Percentiles rank a stretch among this genome's conserved stretches.
Evolutionary conservation across 1,140 invertebrate genomes (phyloP).

Genomic region (Ips nitidus): DNA sequence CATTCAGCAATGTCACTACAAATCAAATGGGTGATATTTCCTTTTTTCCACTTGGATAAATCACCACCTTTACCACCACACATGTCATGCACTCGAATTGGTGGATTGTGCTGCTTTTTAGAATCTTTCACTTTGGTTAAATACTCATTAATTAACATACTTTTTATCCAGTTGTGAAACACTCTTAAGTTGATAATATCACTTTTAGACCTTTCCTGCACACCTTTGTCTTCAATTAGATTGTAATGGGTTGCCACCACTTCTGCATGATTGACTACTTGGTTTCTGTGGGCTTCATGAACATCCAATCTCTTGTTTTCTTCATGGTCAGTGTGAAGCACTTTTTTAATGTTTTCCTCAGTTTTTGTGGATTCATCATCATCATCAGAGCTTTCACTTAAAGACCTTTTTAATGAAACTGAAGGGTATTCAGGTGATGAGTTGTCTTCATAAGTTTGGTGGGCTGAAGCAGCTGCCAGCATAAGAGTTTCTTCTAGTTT

Average conservation of each 20-base stretch:
- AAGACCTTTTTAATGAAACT: not conserved
- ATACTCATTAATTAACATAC: slow-evolving; percentile 84
- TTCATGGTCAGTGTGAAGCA: not conserved
- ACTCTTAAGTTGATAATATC: slow-evolving; percentile 92
- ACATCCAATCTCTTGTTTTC: not conserved
- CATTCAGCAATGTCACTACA: slow-evolving; percentile 93
- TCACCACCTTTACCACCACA: slow-evolving; percentile 98
- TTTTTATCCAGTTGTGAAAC: slow-evolving; percentile 99
- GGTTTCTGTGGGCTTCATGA: not conserved
- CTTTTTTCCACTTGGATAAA: slow-evolving; percentile 92
- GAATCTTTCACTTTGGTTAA: slow-evolving; percentile 63
- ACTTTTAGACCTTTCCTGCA: slow-evolving; percentile 77
- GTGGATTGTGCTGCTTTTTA: slow-evolving; percentile 60
- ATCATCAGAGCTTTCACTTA: slow-evolving; percentile 10
- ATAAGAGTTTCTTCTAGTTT: slow-evolving; percentile 50
- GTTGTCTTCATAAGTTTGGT: slow-evolving; percentile 41
- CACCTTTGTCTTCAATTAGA: slow-evolving; percentile 76
- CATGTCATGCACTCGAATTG: slow-evolving; percentile 70
- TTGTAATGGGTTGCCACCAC: slow-evolving; percentile 87
- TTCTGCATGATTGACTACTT: slow-evolving; percentile 51
- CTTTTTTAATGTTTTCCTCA: not conserved
- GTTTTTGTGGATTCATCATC: not conserved
- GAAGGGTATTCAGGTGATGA: not conserved
- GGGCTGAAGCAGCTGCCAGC: slow-evolving; percentile 48
- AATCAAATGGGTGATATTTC: slow-evolving; percentile 80